Percentiles rank a stretch among this genome's conserved stretches.
These are phyloP conservation scores for Amiota communis DNA, from an alignment of 2,888 invertebrate species.

Conservation along the genomic window DNA sequence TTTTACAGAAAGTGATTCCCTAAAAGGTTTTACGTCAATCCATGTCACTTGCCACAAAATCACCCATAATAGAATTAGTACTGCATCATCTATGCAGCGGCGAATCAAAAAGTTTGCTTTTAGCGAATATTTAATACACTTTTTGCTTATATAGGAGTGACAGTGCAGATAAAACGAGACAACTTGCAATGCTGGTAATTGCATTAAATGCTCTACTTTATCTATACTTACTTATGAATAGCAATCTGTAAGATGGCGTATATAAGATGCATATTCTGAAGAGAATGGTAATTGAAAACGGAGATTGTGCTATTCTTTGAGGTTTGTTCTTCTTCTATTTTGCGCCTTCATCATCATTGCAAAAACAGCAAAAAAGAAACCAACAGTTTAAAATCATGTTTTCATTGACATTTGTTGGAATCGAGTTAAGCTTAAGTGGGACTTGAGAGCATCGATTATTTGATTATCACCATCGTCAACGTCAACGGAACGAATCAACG, in stretches of 20 bases:
- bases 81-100: too few species aligned
- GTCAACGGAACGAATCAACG: too few species aligned
- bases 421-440: constrained; percentile 48
- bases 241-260: too few species aligned
- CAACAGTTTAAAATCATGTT: constrained; percentile 54
- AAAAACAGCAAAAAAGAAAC: constrained; percentile 1
- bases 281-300: constrained; percentile 53
- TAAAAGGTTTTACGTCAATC: neutral
- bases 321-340: neutral
- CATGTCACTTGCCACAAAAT: constrained; percentile 9
- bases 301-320: constrained; percentile 55
- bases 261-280: too few species aligned
- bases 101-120: too few species aligned
- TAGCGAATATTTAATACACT: too few species aligned
- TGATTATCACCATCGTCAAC: constrained; percentile 6
- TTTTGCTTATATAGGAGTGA: too few species aligned
- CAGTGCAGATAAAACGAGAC: too few species aligned
- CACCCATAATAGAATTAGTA: constrained; percentile 13
- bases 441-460: constrained; percentile 1
- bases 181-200: too few species aligned
- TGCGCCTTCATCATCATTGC: neutral
- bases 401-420: constrained; percentile 61
- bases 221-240: too few species aligned
- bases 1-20: too few species aligned
- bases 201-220: too few species aligned